A percentile compares a stretch with the other conserved stretches of the same genome.
phyloP scores from a whole-genome alignment of 2,113 vertebrate species.

The Propithecus coquereli region DNA sequence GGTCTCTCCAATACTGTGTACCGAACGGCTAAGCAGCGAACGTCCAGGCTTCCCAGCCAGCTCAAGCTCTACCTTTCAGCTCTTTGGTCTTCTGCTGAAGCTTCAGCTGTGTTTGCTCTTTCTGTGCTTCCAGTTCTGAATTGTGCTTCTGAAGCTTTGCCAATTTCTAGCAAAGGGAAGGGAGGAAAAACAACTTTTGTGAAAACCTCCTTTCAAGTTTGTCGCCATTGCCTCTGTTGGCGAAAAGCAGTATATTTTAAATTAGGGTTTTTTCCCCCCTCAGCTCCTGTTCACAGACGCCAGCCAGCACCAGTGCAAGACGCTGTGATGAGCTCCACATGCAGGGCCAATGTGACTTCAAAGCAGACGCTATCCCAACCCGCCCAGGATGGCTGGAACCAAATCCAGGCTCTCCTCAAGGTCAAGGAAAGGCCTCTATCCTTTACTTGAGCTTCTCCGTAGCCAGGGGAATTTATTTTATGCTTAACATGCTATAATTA shows the following conservation, averaged over 20 bases:
- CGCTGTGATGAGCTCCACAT: accelerated
- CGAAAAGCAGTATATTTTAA: neutral
- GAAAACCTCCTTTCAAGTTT: neutral
- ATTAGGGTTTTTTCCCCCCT: neutral
- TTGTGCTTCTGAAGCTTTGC: slow-evolving; percentile 84
- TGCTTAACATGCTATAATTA: neutral
- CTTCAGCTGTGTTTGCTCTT: slow-evolving; percentile 82
- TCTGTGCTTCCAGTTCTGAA: slow-evolving; percentile 84
- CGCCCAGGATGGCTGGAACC: neutral
- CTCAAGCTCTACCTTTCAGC: slow-evolving; percentile 84
- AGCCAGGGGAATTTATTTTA: neutral
- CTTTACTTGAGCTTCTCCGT: neutral
- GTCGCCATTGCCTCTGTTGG: neutral
- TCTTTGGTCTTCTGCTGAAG: slow-evolving; percentile 85
- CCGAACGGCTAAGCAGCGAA: accelerated
- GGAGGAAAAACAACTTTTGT: neutral
- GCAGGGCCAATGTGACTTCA: neutral
- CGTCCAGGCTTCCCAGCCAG: accelerated
- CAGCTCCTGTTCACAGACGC: neutral
- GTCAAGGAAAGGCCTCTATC: neutral
- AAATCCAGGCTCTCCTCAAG: neutral
- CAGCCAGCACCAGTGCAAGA: neutral
- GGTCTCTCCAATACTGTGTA: accelerated
- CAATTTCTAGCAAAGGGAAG: slow-evolving; percentile 75
- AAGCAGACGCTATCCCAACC: neutral